Evolutionary conservation across 2,113 vertebrate genomes (phyloP).

Genomic region (Suncus etruscus): DNA sequence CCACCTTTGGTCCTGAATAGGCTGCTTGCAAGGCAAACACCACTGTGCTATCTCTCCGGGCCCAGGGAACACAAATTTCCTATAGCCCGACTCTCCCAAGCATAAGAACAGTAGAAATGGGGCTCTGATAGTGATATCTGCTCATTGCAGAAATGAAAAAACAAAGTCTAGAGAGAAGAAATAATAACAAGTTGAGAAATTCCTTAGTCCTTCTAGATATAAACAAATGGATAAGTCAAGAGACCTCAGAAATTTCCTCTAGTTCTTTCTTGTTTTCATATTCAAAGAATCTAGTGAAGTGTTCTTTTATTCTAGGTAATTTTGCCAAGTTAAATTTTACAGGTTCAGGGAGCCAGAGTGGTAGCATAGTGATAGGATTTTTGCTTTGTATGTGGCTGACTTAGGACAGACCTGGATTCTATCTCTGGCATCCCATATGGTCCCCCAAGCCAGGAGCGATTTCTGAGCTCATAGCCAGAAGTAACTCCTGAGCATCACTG

Average conservation of each 20-base stretch:
- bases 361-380: too few relatives aligned
- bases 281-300: not conserved
- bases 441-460: too few relatives aligned
- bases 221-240: not conserved
- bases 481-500: too few relatives aligned
- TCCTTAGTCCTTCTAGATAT: not conserved
- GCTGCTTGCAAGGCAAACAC: too few relatives aligned
- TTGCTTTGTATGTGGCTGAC: too few relatives aligned
- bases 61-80: not conserved
- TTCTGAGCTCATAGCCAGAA: too few relatives aligned
- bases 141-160: not conserved
- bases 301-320: not conserved
- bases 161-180: not conserved
- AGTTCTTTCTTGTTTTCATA: not conserved
- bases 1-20: too few relatives aligned
- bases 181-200: not conserved
- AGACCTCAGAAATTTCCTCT: not conserved
- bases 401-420: too few relatives aligned
- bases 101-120: not conserved
- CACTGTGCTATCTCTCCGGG: too few relatives aligned
- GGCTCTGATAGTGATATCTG: not conserved
- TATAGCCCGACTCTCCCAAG: not conserved
- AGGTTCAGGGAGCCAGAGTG: not conserved
- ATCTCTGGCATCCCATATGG: too few relatives aligned
- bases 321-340: not conserved